These are phyloP conservation scores for Scopus umbretta DNA, from an alignment of 2,113 vertebrate species.

Conservation along the genomic window DNA sequence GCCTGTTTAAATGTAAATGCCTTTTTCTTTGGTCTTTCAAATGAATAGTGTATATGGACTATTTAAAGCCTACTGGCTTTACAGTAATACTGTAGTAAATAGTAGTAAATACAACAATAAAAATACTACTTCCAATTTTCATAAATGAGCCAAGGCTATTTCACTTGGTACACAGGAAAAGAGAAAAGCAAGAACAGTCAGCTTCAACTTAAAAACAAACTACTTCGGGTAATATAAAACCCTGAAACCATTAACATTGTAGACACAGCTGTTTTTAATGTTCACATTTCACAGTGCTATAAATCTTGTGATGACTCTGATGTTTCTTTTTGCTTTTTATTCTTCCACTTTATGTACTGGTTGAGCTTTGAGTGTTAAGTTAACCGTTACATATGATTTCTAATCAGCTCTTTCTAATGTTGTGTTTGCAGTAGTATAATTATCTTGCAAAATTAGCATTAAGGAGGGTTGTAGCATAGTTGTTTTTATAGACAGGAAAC, in stretches of 20 bases:
- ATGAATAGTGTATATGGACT: not conserved
- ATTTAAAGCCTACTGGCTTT: not conserved
- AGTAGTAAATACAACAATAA: not conserved
- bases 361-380: not conserved
- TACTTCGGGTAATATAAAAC: not conserved
- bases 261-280: not conserved
- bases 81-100: not conserved
- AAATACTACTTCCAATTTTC: not conserved
- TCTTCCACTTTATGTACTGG: not conserved
- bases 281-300: not conserved
- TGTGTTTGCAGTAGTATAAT: not conserved
- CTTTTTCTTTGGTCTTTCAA: not conserved
- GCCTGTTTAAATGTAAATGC: not conserved
- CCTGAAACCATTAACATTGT: not conserved
- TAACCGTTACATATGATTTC: not conserved
- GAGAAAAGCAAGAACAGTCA: not conserved
- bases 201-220: not conserved
- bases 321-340: not conserved
- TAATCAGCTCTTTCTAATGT: not conserved
- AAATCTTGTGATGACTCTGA: not conserved
- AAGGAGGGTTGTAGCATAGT: not conserved
- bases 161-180: not conserved
- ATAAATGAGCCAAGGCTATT: not conserved
- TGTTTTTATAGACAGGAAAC: not conserved
- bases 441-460: not conserved